Conservation (phyloP, 2,113 vertebrate genomes). For the Pavo muticus region DNA sequence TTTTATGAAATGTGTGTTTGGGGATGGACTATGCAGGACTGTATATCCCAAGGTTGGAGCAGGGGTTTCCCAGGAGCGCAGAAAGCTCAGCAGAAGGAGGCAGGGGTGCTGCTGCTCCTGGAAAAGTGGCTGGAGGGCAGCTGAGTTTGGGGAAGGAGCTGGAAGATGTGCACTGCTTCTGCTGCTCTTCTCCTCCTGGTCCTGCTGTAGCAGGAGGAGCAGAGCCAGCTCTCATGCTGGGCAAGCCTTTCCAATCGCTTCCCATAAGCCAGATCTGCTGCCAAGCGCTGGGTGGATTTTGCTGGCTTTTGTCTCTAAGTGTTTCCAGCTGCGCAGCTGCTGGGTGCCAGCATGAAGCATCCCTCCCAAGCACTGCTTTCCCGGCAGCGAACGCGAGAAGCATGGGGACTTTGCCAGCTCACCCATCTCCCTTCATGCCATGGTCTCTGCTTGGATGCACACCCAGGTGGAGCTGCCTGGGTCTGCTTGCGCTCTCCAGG, state of each 20-base stretch:
- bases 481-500: too few species aligned
- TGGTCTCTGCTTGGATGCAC: fast-evolving
- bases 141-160: not conserved
- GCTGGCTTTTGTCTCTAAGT: slow-evolving; percentile 24
- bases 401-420: fast-evolving
- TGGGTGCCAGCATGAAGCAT: slow-evolving; percentile 22
- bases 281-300: not conserved
- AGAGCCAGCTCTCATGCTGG: not conserved
- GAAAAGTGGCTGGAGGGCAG: fast-evolving
- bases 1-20: not conserved
- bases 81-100: not conserved
- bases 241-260: not conserved
- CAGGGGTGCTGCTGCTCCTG: not conserved
- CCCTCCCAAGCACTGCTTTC: not conserved
- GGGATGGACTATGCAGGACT: not conserved
- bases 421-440: not conserved
- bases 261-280: not conserved
- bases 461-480: not conserved
- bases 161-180: not conserved
- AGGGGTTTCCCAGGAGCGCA: not conserved
- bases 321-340: slow-evolving; percentile 1
- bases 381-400: fast-evolving
- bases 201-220: not conserved
- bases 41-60: not conserved
- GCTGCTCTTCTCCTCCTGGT: not conserved